Conservation (phyloP, 1,140 invertebrate genomes). For the Drosophila tani region DNA sequence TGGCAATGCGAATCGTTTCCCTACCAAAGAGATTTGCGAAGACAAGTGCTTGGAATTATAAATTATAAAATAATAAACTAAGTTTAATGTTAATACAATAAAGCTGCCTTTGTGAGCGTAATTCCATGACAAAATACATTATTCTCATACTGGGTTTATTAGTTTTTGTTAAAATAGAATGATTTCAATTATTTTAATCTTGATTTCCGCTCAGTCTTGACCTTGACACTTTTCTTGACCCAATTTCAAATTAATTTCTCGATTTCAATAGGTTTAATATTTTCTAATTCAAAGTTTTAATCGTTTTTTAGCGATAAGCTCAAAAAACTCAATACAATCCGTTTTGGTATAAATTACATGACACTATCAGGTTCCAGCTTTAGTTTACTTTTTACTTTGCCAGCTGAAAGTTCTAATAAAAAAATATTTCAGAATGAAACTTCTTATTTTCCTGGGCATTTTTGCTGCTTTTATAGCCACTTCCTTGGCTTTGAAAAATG, state of each 20-base stretch:
- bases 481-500: slow-evolving; percentile 43
- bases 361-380: background rate
- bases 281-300: background rate
- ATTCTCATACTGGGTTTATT: too few species aligned
- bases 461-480: slow-evolving; percentile 16
- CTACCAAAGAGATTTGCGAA: slow-evolving; percentile 19
- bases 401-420: background rate
- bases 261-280: slow-evolving; percentile 4
- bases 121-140: too few species aligned
- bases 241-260: background rate
- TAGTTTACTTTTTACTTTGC: slow-evolving; percentile 5
- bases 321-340: background rate
- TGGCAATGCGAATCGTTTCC: slow-evolving; percentile 95
- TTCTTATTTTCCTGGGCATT: slow-evolving; percentile 22
- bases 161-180: background rate
- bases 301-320: slow-evolving; percentile 14
- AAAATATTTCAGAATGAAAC: slow-evolving; percentile 39
- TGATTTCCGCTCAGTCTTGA: too few species aligned
- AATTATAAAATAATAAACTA: too few species aligned
- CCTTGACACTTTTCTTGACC: background rate
- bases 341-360: slow-evolving; percentile 11
- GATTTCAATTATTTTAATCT: background rate
- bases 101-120: background rate
- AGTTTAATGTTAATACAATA: too few species aligned
- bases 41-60: slow-evolving; percentile 51